A percentile compares a stretch with the other conserved stretches of the same genome.
Conservation (phyloP, 2,113 vertebrate species). For the Chaenogobius annularis region DNA sequence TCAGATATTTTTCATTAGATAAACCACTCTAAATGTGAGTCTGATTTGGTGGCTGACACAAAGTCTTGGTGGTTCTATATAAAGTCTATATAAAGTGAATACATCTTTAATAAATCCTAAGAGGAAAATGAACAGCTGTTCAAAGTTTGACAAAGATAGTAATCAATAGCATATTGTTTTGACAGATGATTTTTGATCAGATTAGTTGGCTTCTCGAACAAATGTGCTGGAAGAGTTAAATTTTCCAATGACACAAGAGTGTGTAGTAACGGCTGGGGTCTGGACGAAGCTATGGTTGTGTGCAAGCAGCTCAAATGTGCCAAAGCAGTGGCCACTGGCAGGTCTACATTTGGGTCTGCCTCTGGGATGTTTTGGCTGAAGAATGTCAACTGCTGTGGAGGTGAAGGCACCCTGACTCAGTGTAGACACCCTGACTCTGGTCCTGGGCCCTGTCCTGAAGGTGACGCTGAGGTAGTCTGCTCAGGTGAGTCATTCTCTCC, state of each 20-base stretch:
- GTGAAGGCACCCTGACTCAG: background rate
- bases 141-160: background rate
- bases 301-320: background rate
- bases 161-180: background rate
- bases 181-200: background rate
- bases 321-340: background rate
- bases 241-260: background rate
- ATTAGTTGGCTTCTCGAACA: background rate
- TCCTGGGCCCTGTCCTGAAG: background rate
- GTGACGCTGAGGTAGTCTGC: background rate
- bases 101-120: too few relatives aligned
- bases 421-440: background rate
- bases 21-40: too few relatives aligned
- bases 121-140: background rate
- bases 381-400: background rate
- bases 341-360: background rate
- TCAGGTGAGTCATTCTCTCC: background rate
- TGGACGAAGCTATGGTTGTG: background rate
- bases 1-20: too few relatives aligned
- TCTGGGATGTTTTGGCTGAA: background rate
- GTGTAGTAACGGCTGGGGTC: background rate
- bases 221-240: constrained; percentile 4
- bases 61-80: too few relatives aligned
- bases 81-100: too few relatives aligned
- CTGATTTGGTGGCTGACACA: too few relatives aligned